Conservation (phyloP, 1,140 invertebrate genomes). For the Polyergus mexicanus region DNA sequence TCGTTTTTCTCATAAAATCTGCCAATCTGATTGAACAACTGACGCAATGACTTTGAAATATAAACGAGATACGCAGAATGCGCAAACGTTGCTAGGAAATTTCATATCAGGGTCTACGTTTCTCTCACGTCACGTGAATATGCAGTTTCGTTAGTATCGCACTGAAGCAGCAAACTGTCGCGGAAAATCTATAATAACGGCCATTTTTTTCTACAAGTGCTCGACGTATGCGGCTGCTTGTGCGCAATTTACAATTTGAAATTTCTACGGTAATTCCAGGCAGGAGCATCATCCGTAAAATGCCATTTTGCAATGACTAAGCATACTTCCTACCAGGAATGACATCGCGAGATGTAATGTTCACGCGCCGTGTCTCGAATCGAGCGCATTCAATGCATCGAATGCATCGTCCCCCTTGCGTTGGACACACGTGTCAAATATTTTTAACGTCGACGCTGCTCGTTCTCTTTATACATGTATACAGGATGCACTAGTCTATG, state of each 20-base stretch:
- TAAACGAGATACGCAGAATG: too few relatives aligned
- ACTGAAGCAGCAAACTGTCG: constrained; percentile 2
- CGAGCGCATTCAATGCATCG: constrained; percentile 18
- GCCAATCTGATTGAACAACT: constrained; percentile 26
- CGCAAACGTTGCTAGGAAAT: background rate
- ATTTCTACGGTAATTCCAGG: constrained; percentile 18
- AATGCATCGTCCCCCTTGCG: constrained; percentile 8
- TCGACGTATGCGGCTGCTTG: constrained; percentile 3
- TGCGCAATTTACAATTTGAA: constrained; percentile 16
- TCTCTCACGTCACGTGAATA: background rate
- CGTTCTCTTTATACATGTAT: constrained; percentile 40
- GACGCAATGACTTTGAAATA: constrained; percentile 36
- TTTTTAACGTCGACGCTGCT: constrained; percentile 62
- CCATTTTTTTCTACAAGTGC: background rate
- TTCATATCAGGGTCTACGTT: background rate
- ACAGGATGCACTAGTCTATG: constrained; percentile 42
- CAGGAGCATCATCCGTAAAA: background rate
- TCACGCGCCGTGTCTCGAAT: constrained; percentile 23
- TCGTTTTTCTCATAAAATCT: background rate
- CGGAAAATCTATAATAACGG: constrained; percentile 40
- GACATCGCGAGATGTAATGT: constrained; percentile 48
- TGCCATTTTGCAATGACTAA: constrained; percentile 12
- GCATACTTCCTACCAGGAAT: background rate
- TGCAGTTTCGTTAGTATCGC: constrained; percentile 20
- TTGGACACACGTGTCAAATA: constrained; percentile 56